A percentile compares a stretch with the other conserved stretches of the same genome.
Evolutionary conservation across 1,140 invertebrate species (phyloP).

Genomic region (Aphaenogaster rudis): DNA sequence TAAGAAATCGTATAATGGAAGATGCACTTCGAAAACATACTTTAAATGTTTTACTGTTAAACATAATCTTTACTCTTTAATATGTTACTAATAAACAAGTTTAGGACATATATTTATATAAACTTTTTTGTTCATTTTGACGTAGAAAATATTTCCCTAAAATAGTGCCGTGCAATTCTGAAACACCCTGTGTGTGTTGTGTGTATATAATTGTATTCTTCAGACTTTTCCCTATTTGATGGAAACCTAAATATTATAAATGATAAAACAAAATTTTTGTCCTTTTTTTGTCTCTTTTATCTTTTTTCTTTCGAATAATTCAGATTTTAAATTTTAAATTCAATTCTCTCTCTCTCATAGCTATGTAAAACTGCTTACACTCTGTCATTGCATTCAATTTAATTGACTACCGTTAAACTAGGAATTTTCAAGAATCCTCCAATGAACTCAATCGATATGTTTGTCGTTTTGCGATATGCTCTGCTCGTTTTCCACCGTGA

Average conservation of each 20-base stretch:
- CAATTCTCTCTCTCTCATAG: background rate
- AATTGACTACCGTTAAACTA: background rate
- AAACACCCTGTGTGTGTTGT: no score
- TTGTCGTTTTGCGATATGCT: constrained; percentile 23
- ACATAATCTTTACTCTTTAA: no score
- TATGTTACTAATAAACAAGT: no score
- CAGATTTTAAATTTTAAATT: background rate
- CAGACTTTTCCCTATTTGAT: background rate
- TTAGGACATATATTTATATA: no score
- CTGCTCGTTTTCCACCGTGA: constrained; percentile 73
- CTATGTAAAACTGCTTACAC: background rate
- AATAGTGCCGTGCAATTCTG: no score
- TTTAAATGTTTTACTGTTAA: no score
- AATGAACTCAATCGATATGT: background rate
- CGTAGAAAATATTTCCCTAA: no score
- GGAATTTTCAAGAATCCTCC: background rate
- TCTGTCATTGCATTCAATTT: background rate
- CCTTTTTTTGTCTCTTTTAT: background rate
- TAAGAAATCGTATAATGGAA: no score
- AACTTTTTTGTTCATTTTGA: no score
- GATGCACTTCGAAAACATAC: no score
- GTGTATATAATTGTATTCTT: background rate
- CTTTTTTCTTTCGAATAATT: background rate
- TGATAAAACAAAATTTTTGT: background rate
- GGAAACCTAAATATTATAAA: background rate